phyloP scores from a whole-genome alignment of 2,797 vertebrate species.

The Acipenser transmontanus region DNA sequence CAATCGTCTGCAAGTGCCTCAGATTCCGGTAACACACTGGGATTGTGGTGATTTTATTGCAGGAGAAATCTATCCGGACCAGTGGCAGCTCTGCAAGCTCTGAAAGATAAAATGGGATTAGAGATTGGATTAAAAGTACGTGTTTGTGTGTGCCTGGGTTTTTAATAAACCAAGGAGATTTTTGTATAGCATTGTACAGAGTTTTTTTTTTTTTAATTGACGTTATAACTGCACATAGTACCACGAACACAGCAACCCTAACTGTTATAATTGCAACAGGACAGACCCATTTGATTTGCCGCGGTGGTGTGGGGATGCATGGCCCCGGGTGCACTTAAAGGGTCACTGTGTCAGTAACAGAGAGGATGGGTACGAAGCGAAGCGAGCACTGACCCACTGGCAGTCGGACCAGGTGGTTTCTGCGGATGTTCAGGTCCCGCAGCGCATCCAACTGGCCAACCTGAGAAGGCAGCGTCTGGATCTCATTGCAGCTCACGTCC shows the following conservation, averaged over 20 bases:
- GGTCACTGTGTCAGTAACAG: not conserved
- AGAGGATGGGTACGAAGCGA: not conserved
- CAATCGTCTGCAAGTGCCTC: conserved; percentile 81
- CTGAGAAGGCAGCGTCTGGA: conserved; percentile 84
- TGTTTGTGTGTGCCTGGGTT: not conserved
- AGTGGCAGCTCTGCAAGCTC: conserved; percentile 87
- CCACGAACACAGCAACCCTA: not conserved
- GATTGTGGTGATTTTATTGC: conserved; percentile 88
- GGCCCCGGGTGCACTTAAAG: not conserved
- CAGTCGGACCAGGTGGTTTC: conserved; percentile 82
- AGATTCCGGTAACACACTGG: conserved; percentile 87
- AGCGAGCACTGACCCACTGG: conserved; percentile 61
- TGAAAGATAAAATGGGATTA: conserved; percentile 34
- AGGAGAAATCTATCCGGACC: conserved; percentile 91
- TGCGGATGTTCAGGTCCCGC: conserved; percentile 85
- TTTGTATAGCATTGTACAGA: too few species aligned
- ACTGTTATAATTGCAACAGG: too few species aligned
- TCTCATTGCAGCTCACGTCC: conserved; percentile 97
- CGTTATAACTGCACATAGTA: conserved; percentile 4
- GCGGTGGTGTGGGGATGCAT: too few species aligned
- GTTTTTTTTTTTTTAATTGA: too few species aligned
- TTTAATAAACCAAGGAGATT: too few species aligned
- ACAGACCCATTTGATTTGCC: too few species aligned
- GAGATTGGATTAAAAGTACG: not conserved
- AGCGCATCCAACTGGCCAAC: conserved; percentile 79